These are phyloP conservation scores for Melinaea marsaeus DNA, from an alignment of 2,888 invertebrate species.

Conservation along the genomic window DNA sequence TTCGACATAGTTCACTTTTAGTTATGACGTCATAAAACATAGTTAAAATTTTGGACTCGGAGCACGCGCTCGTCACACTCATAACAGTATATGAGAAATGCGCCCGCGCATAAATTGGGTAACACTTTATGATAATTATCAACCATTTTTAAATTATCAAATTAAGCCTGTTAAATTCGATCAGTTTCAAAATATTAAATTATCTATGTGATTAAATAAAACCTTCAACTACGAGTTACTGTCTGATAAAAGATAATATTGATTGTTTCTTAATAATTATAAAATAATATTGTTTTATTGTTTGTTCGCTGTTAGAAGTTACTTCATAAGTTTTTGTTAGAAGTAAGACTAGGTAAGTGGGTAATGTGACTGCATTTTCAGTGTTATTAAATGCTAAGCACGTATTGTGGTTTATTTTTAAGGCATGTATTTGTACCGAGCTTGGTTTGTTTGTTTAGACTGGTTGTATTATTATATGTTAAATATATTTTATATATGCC, in stretches of 20 bases:
- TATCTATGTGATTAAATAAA: slow-evolving; percentile 36
- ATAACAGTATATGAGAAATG: slow-evolving; percentile 5
- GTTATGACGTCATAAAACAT: slow-evolving; percentile 20
- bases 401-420: slow-evolving; percentile 4
- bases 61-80: background rate
- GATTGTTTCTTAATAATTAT: background rate
- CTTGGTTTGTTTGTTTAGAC: background rate
- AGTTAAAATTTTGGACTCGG: slow-evolving; percentile 5
- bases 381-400: background rate
- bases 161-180: slow-evolving; percentile 16
- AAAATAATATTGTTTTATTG: background rate
- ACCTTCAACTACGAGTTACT: slow-evolving; percentile 32
- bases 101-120: slow-evolving; percentile 20
- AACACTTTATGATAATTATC: slow-evolving; percentile 21
- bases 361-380: background rate
- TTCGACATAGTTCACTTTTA: slow-evolving; percentile 25
- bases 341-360: background rate
- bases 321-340: too few species aligned
- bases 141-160: slow-evolving; percentile 20
- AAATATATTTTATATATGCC: background rate
- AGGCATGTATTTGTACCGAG: background rate
- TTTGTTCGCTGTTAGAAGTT: background rate
- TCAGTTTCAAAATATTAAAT: slow-evolving; percentile 27
- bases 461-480: background rate
- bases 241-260: slow-evolving; percentile 25